Evolutionary conservation across 1,140 invertebrate species (phyloP).

Genomic region (Drosophila nebulosa): DNA sequence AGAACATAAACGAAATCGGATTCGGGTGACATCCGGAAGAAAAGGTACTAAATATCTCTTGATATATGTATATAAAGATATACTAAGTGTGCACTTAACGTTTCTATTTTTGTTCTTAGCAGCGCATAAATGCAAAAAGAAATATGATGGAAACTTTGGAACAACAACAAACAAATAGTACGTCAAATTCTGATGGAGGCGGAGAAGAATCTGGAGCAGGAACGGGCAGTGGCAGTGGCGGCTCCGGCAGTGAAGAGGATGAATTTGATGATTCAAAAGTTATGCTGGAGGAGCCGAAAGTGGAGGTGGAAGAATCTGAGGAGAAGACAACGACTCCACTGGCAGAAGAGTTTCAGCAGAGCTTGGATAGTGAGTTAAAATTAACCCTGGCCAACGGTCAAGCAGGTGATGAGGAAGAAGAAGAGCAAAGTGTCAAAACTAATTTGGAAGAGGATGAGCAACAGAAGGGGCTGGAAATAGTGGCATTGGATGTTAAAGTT

Average conservation of each 20-base stretch:
- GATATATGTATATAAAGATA: neutral
- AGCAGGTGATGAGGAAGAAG: neutral
- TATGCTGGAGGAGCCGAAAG: conserved; percentile 36
- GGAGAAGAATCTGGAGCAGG: conserved; percentile 26
- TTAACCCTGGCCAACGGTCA: conserved; percentile 10
- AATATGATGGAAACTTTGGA: conserved; percentile 69
- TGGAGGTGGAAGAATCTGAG: conserved; percentile 14
- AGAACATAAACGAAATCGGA: conserved; percentile 25
- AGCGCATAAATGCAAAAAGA: conserved; percentile 63
- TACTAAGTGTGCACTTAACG: conserved; percentile 22
- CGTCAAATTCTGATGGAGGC: conserved; percentile 48
- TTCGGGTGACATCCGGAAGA: conserved; percentile 56
- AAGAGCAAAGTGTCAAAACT: conserved; percentile 24
- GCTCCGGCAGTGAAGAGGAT: conserved; percentile 47
- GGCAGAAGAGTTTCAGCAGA: neutral
- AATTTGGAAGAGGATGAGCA: neutral
- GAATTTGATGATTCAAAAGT: conserved; percentile 47
- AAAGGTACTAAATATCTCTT: conserved; percentile 43
- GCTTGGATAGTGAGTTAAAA: neutral
- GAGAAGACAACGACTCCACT: neutral
- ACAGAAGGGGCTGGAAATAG: neutral
- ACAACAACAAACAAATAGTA: conserved; percentile 55
- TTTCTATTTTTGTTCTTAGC: conserved; percentile 10
- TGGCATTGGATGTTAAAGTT: neutral
- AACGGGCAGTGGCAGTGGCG: conserved; percentile 6